Evolutionary conservation across 2,888 invertebrate genomes (phyloP).

Genomic region (Cartodere bifasciata): DNA sequence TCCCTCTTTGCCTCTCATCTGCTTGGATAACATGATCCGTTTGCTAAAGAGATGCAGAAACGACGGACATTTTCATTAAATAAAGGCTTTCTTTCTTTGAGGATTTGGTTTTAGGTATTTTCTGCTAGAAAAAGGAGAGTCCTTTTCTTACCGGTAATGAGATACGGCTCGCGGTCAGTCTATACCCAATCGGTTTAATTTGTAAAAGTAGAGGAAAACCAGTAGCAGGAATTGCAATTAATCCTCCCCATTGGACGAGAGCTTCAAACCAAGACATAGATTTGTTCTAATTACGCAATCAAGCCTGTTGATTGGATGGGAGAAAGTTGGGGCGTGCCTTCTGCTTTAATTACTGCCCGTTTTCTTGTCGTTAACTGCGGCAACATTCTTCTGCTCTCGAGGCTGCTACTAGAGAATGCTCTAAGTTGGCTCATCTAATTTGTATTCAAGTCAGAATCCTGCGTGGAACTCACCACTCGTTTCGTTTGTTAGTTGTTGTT

Average conservation of each 20-base stretch:
- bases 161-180: no score
- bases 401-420: background rate
- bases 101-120: no score
- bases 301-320: slow-evolving; percentile 10
- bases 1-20: slow-evolving; percentile 11
- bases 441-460: no score
- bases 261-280: slow-evolving; percentile 12
- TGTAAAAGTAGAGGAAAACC: slow-evolving; percentile 10
- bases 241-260: slow-evolving; percentile 10
- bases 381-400: background rate
- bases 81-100: no score
- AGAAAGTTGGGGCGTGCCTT: slow-evolving; percentile 6
- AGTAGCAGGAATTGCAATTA: slow-evolving; percentile 8
- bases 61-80: no score
- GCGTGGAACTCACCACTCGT: no score
- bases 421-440: background rate
- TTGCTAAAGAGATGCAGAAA: no score
- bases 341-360: slow-evolving; percentile 14
- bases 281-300: slow-evolving; percentile 15
- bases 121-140: no score
- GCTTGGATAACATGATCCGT: no score
- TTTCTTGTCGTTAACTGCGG: slow-evolving; percentile 8
- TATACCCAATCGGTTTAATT: no score
- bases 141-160: no score
- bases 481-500: no score